Conservation (phyloP, 2,113 vertebrate species). For the Sylvia atricapilla region DNA sequence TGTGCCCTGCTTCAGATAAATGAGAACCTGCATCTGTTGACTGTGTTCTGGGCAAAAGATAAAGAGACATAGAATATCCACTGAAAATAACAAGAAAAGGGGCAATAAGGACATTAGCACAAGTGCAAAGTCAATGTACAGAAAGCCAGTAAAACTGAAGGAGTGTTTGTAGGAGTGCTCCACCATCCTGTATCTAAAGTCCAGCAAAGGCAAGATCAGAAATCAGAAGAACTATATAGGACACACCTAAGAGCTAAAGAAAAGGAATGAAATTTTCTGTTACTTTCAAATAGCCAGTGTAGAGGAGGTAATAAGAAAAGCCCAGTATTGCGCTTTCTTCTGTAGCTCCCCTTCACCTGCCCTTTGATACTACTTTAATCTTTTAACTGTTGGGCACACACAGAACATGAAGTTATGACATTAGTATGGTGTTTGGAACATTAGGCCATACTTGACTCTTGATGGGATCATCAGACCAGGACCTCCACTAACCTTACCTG, state of each 20-base stretch:
- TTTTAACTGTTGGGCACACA: neutral
- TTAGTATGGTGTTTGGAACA: neutral
- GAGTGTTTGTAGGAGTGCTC: neutral
- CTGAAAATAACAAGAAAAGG: neutral
- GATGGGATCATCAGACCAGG: neutral
- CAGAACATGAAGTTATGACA: neutral
- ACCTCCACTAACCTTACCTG: neutral
- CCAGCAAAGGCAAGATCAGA: neutral
- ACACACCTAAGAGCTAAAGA: neutral
- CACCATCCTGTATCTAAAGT: neutral
- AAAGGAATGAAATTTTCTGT: neutral
- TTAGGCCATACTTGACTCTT: neutral
- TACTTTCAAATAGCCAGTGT: neutral
- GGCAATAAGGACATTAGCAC: neutral
- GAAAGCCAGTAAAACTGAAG: neutral
- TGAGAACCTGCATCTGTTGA: neutral
- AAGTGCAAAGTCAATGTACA: neutral
- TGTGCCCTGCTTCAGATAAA: neutral
- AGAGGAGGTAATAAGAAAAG: neutral
- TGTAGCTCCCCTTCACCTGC: neutral
- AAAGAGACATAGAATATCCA: neutral
- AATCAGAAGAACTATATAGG: neutral
- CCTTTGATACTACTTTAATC: fast-evolving
- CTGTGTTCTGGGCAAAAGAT: neutral
- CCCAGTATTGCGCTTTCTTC: neutral